Evolutionary conservation across 2,888 invertebrate genomes (phyloP).

Genomic region (Pogonocherus hispidulus): DNA sequence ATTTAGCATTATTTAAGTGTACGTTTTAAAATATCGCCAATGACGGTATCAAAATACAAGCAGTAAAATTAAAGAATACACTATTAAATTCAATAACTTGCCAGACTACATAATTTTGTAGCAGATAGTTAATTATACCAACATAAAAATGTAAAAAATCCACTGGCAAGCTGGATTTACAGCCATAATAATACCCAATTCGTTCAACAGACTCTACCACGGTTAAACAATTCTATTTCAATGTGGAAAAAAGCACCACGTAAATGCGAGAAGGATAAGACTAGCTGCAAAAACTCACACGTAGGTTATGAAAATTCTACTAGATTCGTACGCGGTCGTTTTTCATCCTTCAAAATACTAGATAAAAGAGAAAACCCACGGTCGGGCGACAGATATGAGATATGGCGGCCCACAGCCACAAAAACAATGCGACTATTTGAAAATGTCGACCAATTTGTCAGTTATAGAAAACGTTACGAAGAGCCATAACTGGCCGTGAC

Average conservation of each 20-base stretch:
- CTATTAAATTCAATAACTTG: no score
- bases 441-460: not conserved
- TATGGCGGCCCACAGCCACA: not conserved
- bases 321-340: not conserved
- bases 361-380: not conserved
- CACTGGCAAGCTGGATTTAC: no score
- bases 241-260: not conserved
- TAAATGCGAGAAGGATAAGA: no score
- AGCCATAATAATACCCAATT: no score
- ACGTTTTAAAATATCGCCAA: no score
- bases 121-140: no score
- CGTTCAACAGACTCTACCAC: no score
- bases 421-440: not conserved
- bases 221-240: not conserved
- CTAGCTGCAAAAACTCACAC: not conserved
- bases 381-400: not conserved
- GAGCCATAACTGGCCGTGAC: not conserved
- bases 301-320: not conserved
- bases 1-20: no score
- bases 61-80: no score
- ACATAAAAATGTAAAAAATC: no score
- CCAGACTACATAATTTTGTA: no score
- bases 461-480: not conserved
- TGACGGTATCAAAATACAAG: no score
- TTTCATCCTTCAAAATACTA: not conserved